Evolutionary conservation across 2,797 vertebrate species (phyloP).

Genomic region (Peromyscus aztecus): DNA sequence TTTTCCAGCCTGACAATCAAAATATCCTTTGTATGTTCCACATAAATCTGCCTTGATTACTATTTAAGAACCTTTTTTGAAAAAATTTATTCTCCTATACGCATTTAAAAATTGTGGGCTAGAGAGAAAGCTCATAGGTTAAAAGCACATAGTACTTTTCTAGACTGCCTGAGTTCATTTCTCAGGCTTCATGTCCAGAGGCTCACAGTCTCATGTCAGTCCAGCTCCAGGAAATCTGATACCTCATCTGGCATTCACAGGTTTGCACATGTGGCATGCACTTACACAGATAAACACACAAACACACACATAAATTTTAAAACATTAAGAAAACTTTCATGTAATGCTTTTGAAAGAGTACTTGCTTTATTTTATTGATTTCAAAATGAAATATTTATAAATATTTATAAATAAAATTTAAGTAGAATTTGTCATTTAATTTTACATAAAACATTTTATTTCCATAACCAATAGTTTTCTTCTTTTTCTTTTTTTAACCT

Average conservation of each 20-base stretch:
- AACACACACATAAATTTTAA: background rate
- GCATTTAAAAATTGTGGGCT: background rate
- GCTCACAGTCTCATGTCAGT: background rate
- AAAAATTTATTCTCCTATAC: background rate
- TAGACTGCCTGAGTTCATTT: background rate
- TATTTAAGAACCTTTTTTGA: background rate
- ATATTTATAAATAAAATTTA: background rate
- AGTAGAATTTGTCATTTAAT: background rate
- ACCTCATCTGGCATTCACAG: background rate
- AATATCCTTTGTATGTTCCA: background rate
- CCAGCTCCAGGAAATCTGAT: background rate
- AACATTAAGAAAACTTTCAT: background rate
- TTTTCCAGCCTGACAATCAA: background rate
- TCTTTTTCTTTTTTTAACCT: background rate
- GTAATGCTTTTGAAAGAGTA: background rate
- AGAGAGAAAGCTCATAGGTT: background rate
- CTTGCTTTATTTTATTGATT: background rate
- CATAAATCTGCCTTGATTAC: background rate
- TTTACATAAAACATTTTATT: background rate
- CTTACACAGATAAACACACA: background rate
- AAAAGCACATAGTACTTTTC: background rate
- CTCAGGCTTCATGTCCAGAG: background rate
- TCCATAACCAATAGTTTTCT: background rate
- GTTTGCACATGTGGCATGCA: too few species aligned
- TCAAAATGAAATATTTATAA: slow-evolving; percentile 20